Evolutionary conservation across 2,888 invertebrate genomes (phyloP).

Genomic region (Drosophila borborema): DNA sequence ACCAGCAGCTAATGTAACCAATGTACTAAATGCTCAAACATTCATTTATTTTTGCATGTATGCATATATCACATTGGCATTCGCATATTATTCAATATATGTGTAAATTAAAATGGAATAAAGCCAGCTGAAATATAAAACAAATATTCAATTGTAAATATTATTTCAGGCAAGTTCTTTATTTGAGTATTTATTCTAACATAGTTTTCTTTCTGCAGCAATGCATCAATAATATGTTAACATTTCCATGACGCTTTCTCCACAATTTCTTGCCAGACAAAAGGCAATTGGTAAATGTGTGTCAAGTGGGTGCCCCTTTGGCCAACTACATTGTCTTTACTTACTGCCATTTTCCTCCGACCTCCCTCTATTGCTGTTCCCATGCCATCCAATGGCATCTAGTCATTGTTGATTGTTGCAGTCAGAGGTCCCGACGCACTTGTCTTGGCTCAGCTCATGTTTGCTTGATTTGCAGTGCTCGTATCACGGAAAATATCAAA

Average conservation of each 20-base stretch:
- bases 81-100: not conserved
- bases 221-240: not conserved
- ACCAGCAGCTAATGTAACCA: too few species aligned
- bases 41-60: not conserved
- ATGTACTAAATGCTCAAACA: not conserved
- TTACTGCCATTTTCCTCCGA: constrained; percentile 16
- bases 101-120: not conserved
- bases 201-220: not conserved
- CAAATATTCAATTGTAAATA: not conserved
- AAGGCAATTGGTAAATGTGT: constrained; percentile 63
- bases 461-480: constrained; percentile 78
- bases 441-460: constrained; percentile 60
- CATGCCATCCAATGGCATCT: not conserved
- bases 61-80: not conserved
- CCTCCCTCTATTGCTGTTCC: not conserved
- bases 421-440: constrained; percentile 37
- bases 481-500: constrained; percentile 82
- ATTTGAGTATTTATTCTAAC: not conserved
- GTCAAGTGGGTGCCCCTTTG: constrained; percentile 41
- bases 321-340: constrained; percentile 35
- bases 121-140: not conserved
- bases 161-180: not conserved
- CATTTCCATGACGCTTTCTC: constrained; percentile 23
- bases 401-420: constrained; percentile 70
- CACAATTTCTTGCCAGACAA: constrained; percentile 25